Evolutionary conservation across 2,888 invertebrate species (phyloP).

Genomic region (Epistrophe eligans): DNA sequence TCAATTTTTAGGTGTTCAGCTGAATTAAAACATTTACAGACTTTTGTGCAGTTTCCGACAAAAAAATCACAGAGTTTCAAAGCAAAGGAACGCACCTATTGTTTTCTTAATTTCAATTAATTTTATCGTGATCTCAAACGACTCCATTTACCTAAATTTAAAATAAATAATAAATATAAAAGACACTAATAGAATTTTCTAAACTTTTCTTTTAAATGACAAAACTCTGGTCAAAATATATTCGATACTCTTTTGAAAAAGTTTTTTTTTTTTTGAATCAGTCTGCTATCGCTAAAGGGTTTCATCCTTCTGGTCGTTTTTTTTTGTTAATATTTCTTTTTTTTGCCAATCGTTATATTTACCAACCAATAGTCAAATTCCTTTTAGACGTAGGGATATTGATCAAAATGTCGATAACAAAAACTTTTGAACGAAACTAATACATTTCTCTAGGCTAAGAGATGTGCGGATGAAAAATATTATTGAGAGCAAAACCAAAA

Average conservation of each 20-base stretch:
- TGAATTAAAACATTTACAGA: no score
- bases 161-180: no score
- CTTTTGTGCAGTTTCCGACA: no score
- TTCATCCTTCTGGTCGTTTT: background rate
- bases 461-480: background rate
- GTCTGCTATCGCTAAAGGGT: background rate
- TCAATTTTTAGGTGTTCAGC: no score
- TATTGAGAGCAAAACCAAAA: background rate
- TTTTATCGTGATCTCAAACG: no score
- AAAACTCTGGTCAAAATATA: background rate
- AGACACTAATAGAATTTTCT: no score
- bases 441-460: slow-evolving; percentile 8
- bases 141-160: no score
- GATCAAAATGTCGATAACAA: slow-evolving; percentile 33
- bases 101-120: no score
- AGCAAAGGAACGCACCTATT: no score
- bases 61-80: no score
- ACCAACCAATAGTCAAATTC: slow-evolving; percentile 17
- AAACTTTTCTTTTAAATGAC: no score
- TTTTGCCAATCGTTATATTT: background rate
- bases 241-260: background rate
- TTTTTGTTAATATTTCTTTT: background rate
- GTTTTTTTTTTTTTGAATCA: background rate
- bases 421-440: slow-evolving; percentile 34
- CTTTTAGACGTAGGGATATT: background rate